Conservation (phyloP, 2,888 invertebrate genomes). For the Hylaea fasciaria region DNA sequence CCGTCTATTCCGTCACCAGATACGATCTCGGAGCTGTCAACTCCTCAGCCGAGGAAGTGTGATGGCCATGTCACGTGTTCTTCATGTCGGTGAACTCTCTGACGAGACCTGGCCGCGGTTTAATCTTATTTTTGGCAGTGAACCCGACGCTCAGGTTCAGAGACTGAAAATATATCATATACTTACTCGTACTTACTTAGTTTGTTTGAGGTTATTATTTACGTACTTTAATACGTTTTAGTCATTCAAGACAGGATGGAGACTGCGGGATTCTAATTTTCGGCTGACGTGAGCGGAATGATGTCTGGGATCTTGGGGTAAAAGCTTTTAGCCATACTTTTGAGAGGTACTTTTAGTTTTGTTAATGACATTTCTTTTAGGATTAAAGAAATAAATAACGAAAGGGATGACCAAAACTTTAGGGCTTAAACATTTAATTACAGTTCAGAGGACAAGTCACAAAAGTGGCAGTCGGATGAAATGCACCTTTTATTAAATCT, state of each 20-base stretch:
- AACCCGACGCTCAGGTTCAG: constrained; percentile 51
- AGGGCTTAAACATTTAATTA: no score
- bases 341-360: not conserved
- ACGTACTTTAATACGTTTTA: constrained; percentile 18
- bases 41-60: constrained; percentile 29
- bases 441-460: no score
- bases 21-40: constrained; percentile 36
- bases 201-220: constrained; percentile 21
- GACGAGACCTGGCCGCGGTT: constrained; percentile 34
- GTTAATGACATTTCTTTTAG: not conserved
- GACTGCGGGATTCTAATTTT: constrained; percentile 10
- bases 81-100: constrained; percentile 49
- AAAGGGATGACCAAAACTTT: no score
- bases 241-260: constrained; percentile 19
- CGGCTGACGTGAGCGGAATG: constrained; percentile 7
- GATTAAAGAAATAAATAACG: not conserved
- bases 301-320: not conserved
- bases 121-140: constrained; percentile 62
- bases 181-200: no score
- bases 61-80: constrained; percentile 30
- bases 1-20: constrained; percentile 30
- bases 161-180: constrained; percentile 44
- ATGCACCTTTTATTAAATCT: no score
- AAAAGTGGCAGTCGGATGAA: no score
- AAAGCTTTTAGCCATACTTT: not conserved